phyloP scores from a whole-genome alignment of 2,888 invertebrate species.

The Alviniconcha strummeri region DNA sequence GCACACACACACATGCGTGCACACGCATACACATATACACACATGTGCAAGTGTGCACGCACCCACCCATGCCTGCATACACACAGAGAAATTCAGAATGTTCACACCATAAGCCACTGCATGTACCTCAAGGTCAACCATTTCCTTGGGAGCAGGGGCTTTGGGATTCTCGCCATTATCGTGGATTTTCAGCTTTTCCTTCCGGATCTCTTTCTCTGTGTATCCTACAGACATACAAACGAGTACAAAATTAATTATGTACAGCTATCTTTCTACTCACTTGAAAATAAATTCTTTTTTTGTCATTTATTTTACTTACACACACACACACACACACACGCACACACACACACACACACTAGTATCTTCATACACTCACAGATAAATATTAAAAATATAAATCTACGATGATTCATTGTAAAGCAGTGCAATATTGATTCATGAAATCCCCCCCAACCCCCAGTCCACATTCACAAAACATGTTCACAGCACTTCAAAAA shows the following conservation, averaged over 20 bases:
- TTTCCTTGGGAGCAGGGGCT: constrained; percentile 98
- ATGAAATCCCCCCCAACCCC: too few relatives aligned
- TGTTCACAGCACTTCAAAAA: not conserved
- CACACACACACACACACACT: constrained; percentile 4
- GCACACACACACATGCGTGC: too few relatives aligned
- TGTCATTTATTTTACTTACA: not conserved
- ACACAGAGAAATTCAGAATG: not conserved
- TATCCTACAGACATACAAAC: constrained; percentile 77
- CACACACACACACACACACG: not conserved
- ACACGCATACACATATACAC: too few relatives aligned
- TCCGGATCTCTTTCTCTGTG: constrained; percentile 96
- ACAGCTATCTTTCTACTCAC: not conserved
- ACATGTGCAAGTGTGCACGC: too few relatives aligned
- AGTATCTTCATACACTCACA: not conserved
- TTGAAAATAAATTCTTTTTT: not conserved
- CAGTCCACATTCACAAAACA: too few relatives aligned
- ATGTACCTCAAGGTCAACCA: constrained; percentile 96
- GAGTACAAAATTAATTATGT: too few relatives aligned
- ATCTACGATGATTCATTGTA: too few relatives aligned
- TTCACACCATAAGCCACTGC: not conserved
- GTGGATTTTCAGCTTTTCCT: constrained; percentile 95
- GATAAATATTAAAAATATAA: too few relatives aligned
- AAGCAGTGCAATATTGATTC: too few relatives aligned
- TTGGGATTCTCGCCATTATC: constrained; percentile 98
- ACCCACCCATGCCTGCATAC: too few relatives aligned